Evolutionary conservation across 2,888 invertebrate species (phyloP).

Genomic region (Lissocephala sabroskyi): DNA sequence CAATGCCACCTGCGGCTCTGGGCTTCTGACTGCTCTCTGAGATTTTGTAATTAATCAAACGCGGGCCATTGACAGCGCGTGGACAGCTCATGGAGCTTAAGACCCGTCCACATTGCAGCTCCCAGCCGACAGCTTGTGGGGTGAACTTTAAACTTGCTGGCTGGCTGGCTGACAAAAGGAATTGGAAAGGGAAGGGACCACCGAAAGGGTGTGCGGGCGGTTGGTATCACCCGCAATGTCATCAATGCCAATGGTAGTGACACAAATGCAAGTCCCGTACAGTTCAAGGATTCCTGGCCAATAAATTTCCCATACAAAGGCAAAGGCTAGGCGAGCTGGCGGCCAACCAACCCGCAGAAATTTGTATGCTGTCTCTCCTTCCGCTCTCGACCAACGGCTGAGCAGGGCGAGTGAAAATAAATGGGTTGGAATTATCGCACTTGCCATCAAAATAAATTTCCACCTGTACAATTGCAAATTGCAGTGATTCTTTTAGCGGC

Average conservation of each 20-base stretch:
- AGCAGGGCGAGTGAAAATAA: constrained; percentile 39
- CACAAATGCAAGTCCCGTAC: background rate
- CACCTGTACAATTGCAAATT: constrained; percentile 67
- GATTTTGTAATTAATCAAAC: constrained; percentile 60
- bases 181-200: too few species aligned
- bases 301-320: constrained; percentile 4
- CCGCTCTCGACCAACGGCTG: background rate
- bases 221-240: constrained; percentile 30
- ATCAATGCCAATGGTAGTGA: constrained; percentile 39
- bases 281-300: background rate
- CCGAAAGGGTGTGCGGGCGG: background rate
- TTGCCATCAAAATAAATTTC: constrained; percentile 65
- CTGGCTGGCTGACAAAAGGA: too few species aligned
- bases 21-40: too few species aligned
- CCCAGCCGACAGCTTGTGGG: background rate
- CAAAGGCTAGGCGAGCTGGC: constrained; percentile 3
- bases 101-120: constrained; percentile 6
- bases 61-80: constrained; percentile 54
- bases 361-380: background rate
- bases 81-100: constrained; percentile 47
- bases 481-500: constrained; percentile 45
- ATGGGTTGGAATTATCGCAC: constrained; percentile 59
- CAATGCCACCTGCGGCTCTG: too few species aligned
- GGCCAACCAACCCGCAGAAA: constrained; percentile 2
- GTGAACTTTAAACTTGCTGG: constrained; percentile 55